These are phyloP conservation scores for Lethenteron reissneri DNA, from an alignment of 2,113 vertebrate genomes.

Conservation along the genomic window DNA sequence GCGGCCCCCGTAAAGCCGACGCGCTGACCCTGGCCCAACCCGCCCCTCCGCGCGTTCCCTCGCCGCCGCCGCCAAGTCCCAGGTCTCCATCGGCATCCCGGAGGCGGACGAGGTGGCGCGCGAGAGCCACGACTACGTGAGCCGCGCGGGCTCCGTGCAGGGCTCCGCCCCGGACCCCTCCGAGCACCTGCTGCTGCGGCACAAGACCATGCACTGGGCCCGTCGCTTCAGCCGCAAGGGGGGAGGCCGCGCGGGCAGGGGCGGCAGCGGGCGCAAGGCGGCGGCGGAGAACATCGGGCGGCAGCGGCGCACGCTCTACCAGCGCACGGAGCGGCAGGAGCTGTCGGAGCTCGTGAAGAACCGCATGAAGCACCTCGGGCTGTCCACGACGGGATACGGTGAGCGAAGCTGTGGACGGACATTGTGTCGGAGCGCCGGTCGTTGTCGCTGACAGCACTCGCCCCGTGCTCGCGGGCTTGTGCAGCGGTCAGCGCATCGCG, in stretches of 20 bases:
- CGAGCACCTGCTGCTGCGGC: slow-evolving; percentile 41
- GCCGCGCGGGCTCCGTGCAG: slow-evolving; percentile 25
- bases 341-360: slow-evolving; percentile 71
- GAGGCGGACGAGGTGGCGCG: slow-evolving; percentile 51
- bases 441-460: no score
- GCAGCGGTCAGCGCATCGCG: no score
- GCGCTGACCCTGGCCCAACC: no score
- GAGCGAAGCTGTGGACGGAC: slow-evolving; percentile 11
- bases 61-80: slow-evolving; percentile 25
- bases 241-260: slow-evolving; percentile 30
- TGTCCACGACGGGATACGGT: slow-evolving; percentile 65
- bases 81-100: slow-evolving; percentile 55
- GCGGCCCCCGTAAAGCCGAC: no score
- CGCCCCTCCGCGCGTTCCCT: no score
- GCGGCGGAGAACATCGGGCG: slow-evolving; percentile 44
- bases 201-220: slow-evolving; percentile 83
- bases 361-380: slow-evolving; percentile 73
- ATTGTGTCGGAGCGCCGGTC: no score
- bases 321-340: slow-evolving; percentile 48
- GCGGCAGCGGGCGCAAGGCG: no score
- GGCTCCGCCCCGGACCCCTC: slow-evolving; percentile 44
- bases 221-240: slow-evolving; percentile 53
- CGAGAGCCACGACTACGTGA: slow-evolving; percentile 36
- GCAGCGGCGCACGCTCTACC: slow-evolving; percentile 42
- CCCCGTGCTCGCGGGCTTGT: no score